Evolutionary conservation across 2,888 invertebrate species (phyloP).

Genomic region (Adelognathus sp.): DNA sequence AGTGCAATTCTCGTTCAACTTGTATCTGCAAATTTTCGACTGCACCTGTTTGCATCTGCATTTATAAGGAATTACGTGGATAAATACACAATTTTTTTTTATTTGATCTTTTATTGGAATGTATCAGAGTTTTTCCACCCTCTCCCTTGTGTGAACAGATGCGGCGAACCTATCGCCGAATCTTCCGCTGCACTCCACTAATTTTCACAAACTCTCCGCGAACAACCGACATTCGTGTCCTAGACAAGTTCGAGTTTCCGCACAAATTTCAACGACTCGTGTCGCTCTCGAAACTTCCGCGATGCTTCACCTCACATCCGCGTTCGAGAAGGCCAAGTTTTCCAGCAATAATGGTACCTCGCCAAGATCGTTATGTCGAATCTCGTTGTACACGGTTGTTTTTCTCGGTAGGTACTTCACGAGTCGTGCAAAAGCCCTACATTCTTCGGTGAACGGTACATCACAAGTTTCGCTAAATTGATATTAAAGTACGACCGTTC

Average conservation of each 20-base stretch:
- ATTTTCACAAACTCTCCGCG: constrained; percentile 31
- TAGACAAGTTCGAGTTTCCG: not conserved
- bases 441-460: not conserved
- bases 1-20: too few species aligned
- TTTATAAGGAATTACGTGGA: too few species aligned
- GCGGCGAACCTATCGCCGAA: too few species aligned
- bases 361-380: constrained; percentile 50
- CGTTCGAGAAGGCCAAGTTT: constrained; percentile 42
- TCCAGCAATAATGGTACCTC: constrained; percentile 27
- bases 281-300: constrained; percentile 51
- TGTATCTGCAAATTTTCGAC: too few species aligned
- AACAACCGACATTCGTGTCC: constrained; percentile 4
- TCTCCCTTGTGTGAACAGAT: too few species aligned
- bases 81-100: too few species aligned
- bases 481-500: too few species aligned
- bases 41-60: too few species aligned
- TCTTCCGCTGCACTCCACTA: constrained; percentile 11
- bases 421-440: not conserved
- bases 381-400: constrained; percentile 27
- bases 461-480: not conserved
- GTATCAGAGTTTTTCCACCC: too few species aligned
- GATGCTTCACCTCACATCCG: constrained; percentile 20
- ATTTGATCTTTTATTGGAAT: too few species aligned
- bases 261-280: constrained; percentile 50
- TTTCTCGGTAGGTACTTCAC: not conserved